Evolutionary conservation across 2,113 vertebrate species (phyloP).

Genomic region (Lepus timidus): DNA sequence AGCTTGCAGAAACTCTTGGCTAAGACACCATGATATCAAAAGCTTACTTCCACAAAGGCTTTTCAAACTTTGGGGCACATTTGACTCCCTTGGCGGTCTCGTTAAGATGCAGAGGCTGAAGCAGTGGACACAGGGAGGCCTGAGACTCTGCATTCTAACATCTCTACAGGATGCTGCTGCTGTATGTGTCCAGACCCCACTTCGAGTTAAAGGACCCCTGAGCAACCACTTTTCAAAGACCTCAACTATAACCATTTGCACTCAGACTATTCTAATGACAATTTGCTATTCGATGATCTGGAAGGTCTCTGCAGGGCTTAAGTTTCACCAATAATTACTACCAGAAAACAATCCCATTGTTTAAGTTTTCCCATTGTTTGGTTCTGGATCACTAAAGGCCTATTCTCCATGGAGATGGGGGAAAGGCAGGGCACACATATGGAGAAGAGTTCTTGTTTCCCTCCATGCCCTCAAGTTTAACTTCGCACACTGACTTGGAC

Average conservation of each 20-base stretch:
- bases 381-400: not conserved
- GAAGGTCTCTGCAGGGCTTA: not conserved
- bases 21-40: not conserved
- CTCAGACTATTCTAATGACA: not conserved
- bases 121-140: not conserved
- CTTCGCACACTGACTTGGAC: not conserved
- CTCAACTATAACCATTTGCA: not conserved
- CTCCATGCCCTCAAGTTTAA: not conserved
- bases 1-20: not conserved
- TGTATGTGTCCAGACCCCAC: not conserved
- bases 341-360: not conserved
- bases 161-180: not conserved
- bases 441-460: not conserved
- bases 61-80: not conserved
- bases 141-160: not conserved
- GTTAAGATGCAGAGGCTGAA: not conserved
- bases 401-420: not conserved
- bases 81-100: not conserved
- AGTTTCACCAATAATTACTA: conserved; percentile 9
- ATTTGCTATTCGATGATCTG: not conserved
- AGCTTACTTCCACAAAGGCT: not conserved
- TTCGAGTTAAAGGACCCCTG: not conserved
- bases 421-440: not conserved
- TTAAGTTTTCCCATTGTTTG: conserved; percentile 19
- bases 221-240: not conserved